Evolutionary conservation across 2,888 invertebrate genomes (phyloP), one percentile per base, ranked within the genome.

Genomic region (Drosophila pegasa): DNA sequence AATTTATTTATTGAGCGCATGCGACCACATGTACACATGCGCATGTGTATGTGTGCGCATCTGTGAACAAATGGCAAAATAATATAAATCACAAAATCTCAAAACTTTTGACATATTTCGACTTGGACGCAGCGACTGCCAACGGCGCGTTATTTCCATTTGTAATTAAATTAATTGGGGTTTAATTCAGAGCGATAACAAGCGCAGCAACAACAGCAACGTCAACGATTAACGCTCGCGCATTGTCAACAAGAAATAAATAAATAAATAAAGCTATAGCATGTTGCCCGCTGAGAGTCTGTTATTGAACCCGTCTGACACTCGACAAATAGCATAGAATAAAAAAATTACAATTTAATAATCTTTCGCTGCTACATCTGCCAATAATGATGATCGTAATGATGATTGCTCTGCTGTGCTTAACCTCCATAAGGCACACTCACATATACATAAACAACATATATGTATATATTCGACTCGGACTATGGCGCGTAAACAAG

Each of bases 141-240:
- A 77, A 37, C 77, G 72, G 72, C 84, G 87, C 89, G 88, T 84
- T 84, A 77, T 88, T 89, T 87, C 79, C 85, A 91, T 91, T 91
- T 90, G 91, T 90, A 89, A 89, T 90, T 90, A 89, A 91, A 90
- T 91, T 91, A 91, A 91, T 91, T 91, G 91, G 81, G 84, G 80
- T 91, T 91, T 91, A 91, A 91, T 91, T 89, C 91, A 87, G 64
- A 59, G 78, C 80, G 86, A 86, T 86, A 86, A 25, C 51, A 41
- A 22, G n/a, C n/a, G n/a, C 22, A 43, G 14, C 50, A 54, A 6
- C 63, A 38, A 16, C 51, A 55, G 14, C 31, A 50, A 38, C 54
- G 35, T 22, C 18, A 50, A 33, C 58, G 47, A 72, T 65, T 75
- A 80, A 67, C 71, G 75, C 56, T 70, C 69, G 61, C 59, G 54